Evolutionary conservation across 2,888 invertebrate species (phyloP).

Genomic region (Tanytarsus gracilentus): DNA sequence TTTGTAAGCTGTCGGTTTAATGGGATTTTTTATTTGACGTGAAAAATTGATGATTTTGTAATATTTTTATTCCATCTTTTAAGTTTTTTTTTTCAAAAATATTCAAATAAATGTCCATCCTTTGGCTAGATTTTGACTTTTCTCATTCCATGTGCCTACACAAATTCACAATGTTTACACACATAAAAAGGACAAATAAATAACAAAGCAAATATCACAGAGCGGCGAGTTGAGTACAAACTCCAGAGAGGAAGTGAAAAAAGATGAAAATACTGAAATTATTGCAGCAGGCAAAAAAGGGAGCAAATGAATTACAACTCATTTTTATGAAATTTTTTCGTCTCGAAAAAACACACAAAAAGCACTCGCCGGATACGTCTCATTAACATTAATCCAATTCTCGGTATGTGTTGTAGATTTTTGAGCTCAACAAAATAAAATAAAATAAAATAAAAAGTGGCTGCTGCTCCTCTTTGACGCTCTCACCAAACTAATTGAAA

Average conservation of each 20-base stretch:
- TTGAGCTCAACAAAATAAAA: not conserved
- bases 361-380: slow-evolving; percentile 28
- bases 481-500: slow-evolving; percentile 27
- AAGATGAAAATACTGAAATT: not conserved
- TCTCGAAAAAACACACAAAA: not conserved
- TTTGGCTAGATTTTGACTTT: not conserved
- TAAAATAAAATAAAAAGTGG: not conserved
- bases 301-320: not conserved
- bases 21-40: too few species aligned
- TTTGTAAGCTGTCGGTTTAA: too few species aligned
- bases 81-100: too few species aligned
- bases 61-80: too few species aligned
- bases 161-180: not conserved
- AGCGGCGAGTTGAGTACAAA: too few species aligned
- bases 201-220: too few species aligned
- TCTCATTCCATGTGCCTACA: not conserved
- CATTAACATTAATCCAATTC: slow-evolving; percentile 29
- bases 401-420: slow-evolving; percentile 11
- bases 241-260: too few species aligned
- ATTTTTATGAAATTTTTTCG: not conserved
- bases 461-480: not conserved
- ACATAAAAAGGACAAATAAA: too few species aligned
- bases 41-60: too few species aligned
- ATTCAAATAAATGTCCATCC: not conserved
- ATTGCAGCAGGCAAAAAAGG: too few species aligned